phyloP scores from a whole-genome alignment of 2,797 vertebrate genomes.

The Myripristis jacobus region DNA sequence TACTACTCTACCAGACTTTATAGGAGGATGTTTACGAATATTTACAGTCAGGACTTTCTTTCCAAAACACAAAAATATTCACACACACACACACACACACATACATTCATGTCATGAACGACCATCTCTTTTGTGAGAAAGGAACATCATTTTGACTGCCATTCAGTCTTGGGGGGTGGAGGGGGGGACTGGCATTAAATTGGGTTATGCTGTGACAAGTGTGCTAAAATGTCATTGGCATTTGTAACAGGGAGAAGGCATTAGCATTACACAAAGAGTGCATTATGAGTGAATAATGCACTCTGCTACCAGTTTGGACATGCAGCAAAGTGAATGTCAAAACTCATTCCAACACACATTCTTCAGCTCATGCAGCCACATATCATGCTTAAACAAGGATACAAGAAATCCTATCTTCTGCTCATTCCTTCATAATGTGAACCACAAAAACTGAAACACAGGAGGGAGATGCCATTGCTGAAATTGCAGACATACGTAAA shows the following conservation, averaged over 20 bases:
- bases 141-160: slow-evolving; percentile 59
- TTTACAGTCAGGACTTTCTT: slow-evolving; percentile 19
- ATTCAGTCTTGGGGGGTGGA: slow-evolving; percentile 27
- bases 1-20: slow-evolving; percentile 8
- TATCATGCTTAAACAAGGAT: slow-evolving; percentile 84
- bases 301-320: slow-evolving; percentile 89
- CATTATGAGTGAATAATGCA: slow-evolving; percentile 93
- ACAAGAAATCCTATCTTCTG: slow-evolving; percentile 71
- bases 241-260: slow-evolving; percentile 78
- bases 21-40: background rate
- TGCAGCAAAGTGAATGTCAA: slow-evolving; percentile 95
- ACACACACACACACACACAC: background rate
- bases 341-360: slow-evolving; percentile 91
- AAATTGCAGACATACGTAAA: slow-evolving; percentile 52
- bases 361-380: slow-evolving; percentile 87
- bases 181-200: slow-evolving; percentile 64
- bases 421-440: slow-evolving; percentile 70
- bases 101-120: slow-evolving; percentile 5
- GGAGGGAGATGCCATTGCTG: slow-evolving; percentile 39
- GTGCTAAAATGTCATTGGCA: slow-evolving; percentile 73
- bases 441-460: slow-evolving; percentile 32
- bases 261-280: slow-evolving; percentile 88
- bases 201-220: slow-evolving; percentile 73
- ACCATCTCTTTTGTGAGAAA: slow-evolving; percentile 34
- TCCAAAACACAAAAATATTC: background rate